Evolutionary conservation across 2,888 invertebrate genomes (phyloP).

Genomic region (Exephanes ischioxanthus): DNA sequence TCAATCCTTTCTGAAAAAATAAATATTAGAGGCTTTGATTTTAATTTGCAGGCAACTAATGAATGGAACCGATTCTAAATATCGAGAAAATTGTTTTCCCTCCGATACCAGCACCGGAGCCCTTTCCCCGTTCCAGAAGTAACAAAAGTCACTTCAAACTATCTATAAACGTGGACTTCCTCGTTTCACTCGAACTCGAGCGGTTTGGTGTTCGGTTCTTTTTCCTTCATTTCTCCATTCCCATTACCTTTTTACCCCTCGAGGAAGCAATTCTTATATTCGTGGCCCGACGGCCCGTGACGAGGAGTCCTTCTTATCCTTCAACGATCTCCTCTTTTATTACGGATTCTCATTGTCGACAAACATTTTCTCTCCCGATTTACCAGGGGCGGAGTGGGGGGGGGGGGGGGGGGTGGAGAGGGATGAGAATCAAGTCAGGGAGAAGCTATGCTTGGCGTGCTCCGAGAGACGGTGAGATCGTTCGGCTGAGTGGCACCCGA

Average conservation of each 20-base stretch:
- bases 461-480: constrained; percentile 33
- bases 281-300: constrained; percentile 55
- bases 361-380: constrained; percentile 60
- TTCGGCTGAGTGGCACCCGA: constrained; percentile 43
- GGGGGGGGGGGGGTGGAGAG: constrained; percentile 36
- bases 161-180: constrained; percentile 6
- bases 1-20: background rate
- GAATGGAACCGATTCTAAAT: background rate
- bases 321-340: constrained; percentile 61
- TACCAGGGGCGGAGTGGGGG: background rate
- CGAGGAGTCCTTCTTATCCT: constrained; percentile 46
- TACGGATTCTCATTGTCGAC: constrained; percentile 66
- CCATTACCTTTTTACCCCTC: constrained; percentile 13
- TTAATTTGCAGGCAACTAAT: background rate
- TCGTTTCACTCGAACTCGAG: constrained; percentile 28
- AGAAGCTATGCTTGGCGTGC: constrained; percentile 26
- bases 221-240: background rate
- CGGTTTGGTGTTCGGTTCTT: constrained; percentile 11
- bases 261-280: constrained; percentile 59
- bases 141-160: background rate
- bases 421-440: constrained; percentile 54
- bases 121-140: background rate
- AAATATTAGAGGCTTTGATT: background rate
- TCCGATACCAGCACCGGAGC: background rate
- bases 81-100: background rate